Evolutionary conservation across 2,888 invertebrate species (phyloP), one percentile per base, ranked within the genome.

Genomic region (Xanthia togata): DNA sequence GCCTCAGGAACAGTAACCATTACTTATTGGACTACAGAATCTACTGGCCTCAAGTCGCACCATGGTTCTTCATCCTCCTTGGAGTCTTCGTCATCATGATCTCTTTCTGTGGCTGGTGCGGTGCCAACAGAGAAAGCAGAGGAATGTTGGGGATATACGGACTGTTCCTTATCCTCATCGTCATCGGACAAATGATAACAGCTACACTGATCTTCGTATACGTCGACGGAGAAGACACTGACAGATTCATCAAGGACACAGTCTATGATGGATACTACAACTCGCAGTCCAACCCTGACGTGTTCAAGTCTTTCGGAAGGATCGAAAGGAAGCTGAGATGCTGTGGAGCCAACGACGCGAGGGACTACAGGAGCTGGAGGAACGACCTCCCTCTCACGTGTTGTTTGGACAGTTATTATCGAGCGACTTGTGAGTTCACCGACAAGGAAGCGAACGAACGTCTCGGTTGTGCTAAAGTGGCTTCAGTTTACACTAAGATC

Each of bases 221-320:
- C 87, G 96, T 96, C 12, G 96, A 96, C 69, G 96, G 96, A 17
- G 96, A 96, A 78, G 93, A 96, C 75, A 96, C 96, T 0, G 96
- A 96, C 81, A 89, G 91, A 62, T 96, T 96, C 83, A 94, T 96
- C 73, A 96, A 96, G 90, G 96, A 96, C 64, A 96, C 95, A 1
- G 96, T 96, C 2, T 96, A 96, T 88, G 96, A 96, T 74, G 96
- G 96, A 23, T 96, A 95, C 89, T 96, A 96, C 91, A 96, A 96
- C 73, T 94, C 96, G 0, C 96, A 96, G 73, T 94, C 95, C 0
- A 96, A 96, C 83, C 95, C 95, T 41, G 96, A 96, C 1, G 95
- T 94, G 50, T 95, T 94, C 89, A 94, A 94, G 76, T 90, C 94
- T 1, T 96, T 96, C 63, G 96, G 95, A 75, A 91, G 93, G 76